Conservation (phyloP, 1,140 invertebrate species). For the Medauroidea extradentata region DNA sequence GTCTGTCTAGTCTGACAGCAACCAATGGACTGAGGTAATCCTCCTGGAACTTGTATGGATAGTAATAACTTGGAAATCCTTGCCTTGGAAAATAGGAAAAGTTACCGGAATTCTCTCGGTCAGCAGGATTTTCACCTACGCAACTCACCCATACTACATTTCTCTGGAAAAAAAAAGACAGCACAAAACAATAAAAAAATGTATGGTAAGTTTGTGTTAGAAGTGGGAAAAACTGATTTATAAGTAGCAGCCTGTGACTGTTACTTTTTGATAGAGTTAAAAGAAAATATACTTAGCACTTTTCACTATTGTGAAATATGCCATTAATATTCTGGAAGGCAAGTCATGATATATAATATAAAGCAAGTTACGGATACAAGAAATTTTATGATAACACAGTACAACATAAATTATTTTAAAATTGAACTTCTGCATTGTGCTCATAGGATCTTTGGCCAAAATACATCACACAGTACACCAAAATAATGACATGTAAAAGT, state of each 20-base stretch:
- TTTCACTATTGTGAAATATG: not conserved
- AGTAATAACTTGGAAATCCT: constrained; percentile 43
- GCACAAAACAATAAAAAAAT: too few species aligned
- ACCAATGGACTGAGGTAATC: constrained; percentile 55
- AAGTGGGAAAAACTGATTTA: too few species aligned
- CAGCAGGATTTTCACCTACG: constrained; percentile 83
- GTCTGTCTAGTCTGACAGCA: constrained; percentile 52
- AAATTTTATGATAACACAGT: not conserved
- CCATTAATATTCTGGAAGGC: not conserved
- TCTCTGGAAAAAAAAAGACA: constrained; percentile 43
- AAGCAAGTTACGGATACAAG: too few species aligned
- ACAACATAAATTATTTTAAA: not conserved
- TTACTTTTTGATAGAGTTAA: not conserved
- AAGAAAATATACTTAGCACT: not conserved
- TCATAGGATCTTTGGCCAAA: too few species aligned
- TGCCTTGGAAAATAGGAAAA: constrained; percentile 63
- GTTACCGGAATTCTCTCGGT: constrained; percentile 80
- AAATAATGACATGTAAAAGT: too few species aligned
- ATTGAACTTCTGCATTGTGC: not conserved
- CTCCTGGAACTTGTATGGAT: constrained; percentile 41
- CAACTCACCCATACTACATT: constrained; percentile 85
- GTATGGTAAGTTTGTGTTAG: too few species aligned
- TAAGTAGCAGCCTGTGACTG: not conserved
- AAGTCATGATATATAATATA: not conserved
- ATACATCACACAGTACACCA: too few species aligned